These are phyloP conservation scores for Percina caprodes DNA, from an alignment of 2,113 vertebrate species.

Conservation along the genomic window DNA sequence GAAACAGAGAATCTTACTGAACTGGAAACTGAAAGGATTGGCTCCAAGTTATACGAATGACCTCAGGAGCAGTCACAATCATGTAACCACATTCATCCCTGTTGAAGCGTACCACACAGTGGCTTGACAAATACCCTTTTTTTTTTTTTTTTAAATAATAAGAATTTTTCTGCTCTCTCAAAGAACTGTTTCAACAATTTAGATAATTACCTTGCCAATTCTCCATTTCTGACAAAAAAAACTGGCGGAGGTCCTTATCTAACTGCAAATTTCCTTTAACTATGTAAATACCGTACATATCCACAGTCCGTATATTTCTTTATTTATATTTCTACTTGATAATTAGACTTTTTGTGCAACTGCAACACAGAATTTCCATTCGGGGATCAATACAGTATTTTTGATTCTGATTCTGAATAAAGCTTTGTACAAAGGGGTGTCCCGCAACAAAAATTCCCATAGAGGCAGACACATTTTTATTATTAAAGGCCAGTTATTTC, in stretches of 20 bases:
- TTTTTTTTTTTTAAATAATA: too few species aligned
- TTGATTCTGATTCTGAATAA: slow-evolving; percentile 26
- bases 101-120: slow-evolving; percentile 40
- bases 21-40: slow-evolving; percentile 42
- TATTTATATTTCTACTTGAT: too few species aligned
- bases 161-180: slow-evolving; percentile 54
- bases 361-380: too few species aligned
- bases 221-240: slow-evolving; percentile 63
- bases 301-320: too few species aligned
- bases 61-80: slow-evolving; percentile 47
- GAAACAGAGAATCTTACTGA: slow-evolving; percentile 48
- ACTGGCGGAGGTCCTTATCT: slow-evolving; percentile 70
- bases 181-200: slow-evolving; percentile 62
- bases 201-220: slow-evolving; percentile 51
- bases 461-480: too few species aligned
- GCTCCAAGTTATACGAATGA: slow-evolving; percentile 50
- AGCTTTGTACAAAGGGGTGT: slow-evolving; percentile 38
- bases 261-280: slow-evolving; percentile 15
- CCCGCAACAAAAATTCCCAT: slow-evolving; percentile 26
- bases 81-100: slow-evolving; percentile 39
- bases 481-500: too few species aligned
- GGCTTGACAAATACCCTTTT: slow-evolving; percentile 50
- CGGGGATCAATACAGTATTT: too few species aligned
- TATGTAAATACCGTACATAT: too few species aligned
- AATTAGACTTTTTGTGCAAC: too few species aligned